Base-by-base conservation (phyloP, 1,140 invertebrate species). In the Chironomus tepperi region DNA sequence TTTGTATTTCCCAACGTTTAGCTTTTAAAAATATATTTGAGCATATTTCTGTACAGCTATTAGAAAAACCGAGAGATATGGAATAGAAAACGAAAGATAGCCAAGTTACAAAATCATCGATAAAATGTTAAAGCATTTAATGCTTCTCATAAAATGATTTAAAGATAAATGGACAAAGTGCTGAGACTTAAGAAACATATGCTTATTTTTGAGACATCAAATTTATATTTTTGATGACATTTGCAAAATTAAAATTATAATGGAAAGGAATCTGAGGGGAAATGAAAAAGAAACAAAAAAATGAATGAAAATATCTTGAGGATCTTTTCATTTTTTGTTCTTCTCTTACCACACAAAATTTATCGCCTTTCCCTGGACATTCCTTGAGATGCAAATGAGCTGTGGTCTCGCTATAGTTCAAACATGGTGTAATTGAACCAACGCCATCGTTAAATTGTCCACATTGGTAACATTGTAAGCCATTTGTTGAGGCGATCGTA, bases 381-480 rank as follows among this genome's bases (percentile, higher is more conserved):
- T 90, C 87, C 76, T 87, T 88, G 70, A 91, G 83, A 77, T 87
- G 84, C 80, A 87, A 86, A 78, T 88, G 84, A 75, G 83, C 83
- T 57, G 80, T 79, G n/a, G 85, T 81, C 3, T 84, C 86, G 76
- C 88, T 91, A 77, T 89, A 87, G 81, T 92, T 92, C 78, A 90
- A 87, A 82, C 90, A 92, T 3, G 91, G 91, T 47, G 91, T 93
- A 75, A 93, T 92, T 74, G 90, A 91, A 57, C 91, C 91, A 7
- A 92, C 89, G 9, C 91, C 91, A 76, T 93, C 91, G 78, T 90
- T 93, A 83, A 92, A 93, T 82, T 90, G 87, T 43, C 91, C 91
- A 77, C 91, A 92, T 80, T 89, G 87, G 83, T 88, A 89, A 83
- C 91, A 93, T 79, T 86, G 88, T 77, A 93, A 84, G 76, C 86